Base-by-base conservation (phyloP, 2,888 invertebrate genomes). In the Amblyteles armatorius region DNA sequence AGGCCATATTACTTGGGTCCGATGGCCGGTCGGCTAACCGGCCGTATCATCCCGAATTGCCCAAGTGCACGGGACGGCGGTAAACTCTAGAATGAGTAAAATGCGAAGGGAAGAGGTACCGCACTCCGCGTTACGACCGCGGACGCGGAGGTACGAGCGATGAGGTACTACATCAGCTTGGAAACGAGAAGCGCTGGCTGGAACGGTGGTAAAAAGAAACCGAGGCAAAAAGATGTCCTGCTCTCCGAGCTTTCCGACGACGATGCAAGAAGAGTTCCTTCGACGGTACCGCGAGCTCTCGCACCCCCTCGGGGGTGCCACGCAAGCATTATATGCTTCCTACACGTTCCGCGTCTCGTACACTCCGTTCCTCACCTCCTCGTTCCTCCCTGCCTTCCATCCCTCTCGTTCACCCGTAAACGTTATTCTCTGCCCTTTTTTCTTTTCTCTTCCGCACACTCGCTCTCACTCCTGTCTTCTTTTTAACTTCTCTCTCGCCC, bases 261-360 rank as follows among this genome's bases (percentile, higher is more conserved):
- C 63, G 33, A 33, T 6, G 63, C 16, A n/a, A 60, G 6, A 33
- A 63, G 63, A 33, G 63, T 63, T 33, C 16, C 63, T 33, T 63
- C 7, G 29, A 63, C n/a, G 29, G 33, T 33, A 63, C 63, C 16
- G 63, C 63, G 33, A 33, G 79, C 67, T 57, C 55, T 68, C 22
- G 57, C 67, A 78, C 78, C 76, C 76, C 76, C 91, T 92, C 91
- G 89, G 89, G 90, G 92, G 90, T 91, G 89, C 89, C 88, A 72
- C 90, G 89, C 87, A 90, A 91, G 90, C 89, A 90, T 92, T 91
- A 91, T 87, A 89, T 88, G 87, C 88, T 86, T 87, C 88, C 88
- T 89, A 83, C 86, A 87, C 87, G 88, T 86, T 89, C 87, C 88
- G 50, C 76, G 83, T 83, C 76, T 81, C 68, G 76, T 67, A 76